Evolutionary conservation across 2,888 invertebrate species (phyloP), one percentile per base, ranked within the genome.

Genomic region (Caenorhabditis wallacei): DNA sequence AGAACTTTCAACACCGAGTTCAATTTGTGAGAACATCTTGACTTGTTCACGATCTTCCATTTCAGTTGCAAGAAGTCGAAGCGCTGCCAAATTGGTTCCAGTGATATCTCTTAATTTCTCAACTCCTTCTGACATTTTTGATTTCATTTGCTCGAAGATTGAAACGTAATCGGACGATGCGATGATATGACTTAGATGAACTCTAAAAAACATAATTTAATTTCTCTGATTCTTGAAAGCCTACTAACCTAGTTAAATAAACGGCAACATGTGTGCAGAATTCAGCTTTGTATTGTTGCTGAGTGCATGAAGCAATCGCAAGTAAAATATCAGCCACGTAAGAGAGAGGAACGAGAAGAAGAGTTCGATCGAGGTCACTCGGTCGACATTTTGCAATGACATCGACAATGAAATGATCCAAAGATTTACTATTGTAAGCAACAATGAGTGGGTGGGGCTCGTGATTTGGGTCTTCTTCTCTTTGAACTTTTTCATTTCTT

Each of bases 321-420:
- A 94, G 94, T 0, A 98, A 93, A 61, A 98, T 93, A 66, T 95
- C 95, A 90, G 95, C 95, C 1, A 96, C 96, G 68, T 95, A 94
- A 64, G 95, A 94, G 92, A 97, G 96, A 1, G 97, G 96, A 54
- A 98, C 93, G 13, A 97, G 93, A 0, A 97, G 93, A 0, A 98
- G 93, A 0, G 96, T 94, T 93, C 97, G 96, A 92, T 98, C 97
- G 82, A 98, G 93, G 91, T 98, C 97, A 92, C 97, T 96, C 93
- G 87, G 69, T 53, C 87, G 59, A 30, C 84, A 84, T 22, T 82
- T 82, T 13, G 83, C 76, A 22, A 98, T 91, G 2, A 95, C 95
- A 92, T 95, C 95, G 3, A 96, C 93, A 13, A 98, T 93, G 93
- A 96, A 98, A 90, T 96, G 95, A 56, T 95, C 95, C 0, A 95